These are phyloP conservation scores for Eleutherodactylus coqui DNA, from an alignment of 2,797 vertebrate genomes.

Conservation along the genomic window DNA sequence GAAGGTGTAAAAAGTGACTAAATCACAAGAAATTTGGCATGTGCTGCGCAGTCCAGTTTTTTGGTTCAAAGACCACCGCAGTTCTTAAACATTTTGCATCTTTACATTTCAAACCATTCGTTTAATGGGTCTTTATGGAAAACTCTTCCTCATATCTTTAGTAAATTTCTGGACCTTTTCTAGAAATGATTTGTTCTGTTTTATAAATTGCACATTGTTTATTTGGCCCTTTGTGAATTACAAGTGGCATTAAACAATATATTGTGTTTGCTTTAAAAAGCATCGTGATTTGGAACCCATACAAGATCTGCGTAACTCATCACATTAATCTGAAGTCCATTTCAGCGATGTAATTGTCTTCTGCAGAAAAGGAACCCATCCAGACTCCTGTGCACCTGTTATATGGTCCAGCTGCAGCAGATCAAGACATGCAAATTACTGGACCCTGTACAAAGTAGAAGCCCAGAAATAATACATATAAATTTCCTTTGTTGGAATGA, in stretches of 20 bases:
- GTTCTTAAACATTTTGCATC: not conserved
- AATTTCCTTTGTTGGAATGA: constrained; percentile 57
- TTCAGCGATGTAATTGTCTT: constrained; percentile 43
- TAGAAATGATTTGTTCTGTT: not conserved
- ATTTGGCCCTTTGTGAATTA: not conserved
- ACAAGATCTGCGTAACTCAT: constrained; percentile 20
- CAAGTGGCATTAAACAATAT: not conserved
- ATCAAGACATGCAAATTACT: constrained; percentile 52
- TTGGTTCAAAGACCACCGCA: no score
- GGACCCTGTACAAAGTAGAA: constrained; percentile 32
- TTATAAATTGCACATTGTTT: not conserved
- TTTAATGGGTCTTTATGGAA: not conserved
- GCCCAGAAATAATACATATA: constrained; percentile 50
- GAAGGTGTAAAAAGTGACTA: not conserved
- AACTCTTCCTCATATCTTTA: not conserved
- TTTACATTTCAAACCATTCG: not conserved
- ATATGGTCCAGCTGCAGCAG: constrained; percentile 54
- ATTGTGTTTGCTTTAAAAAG: not conserved
- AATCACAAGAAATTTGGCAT: not conserved
- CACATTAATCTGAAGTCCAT: constrained; percentile 32
- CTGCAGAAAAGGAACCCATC: not conserved
- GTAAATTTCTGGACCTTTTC: no score
- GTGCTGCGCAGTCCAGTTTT: no score
- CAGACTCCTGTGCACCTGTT: constrained; percentile 55
- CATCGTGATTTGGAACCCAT: constrained; percentile 1